These are phyloP conservation scores for Todiramphus chloris DNA, from an alignment of 2,113 vertebrate species.

Conservation along the genomic window DNA sequence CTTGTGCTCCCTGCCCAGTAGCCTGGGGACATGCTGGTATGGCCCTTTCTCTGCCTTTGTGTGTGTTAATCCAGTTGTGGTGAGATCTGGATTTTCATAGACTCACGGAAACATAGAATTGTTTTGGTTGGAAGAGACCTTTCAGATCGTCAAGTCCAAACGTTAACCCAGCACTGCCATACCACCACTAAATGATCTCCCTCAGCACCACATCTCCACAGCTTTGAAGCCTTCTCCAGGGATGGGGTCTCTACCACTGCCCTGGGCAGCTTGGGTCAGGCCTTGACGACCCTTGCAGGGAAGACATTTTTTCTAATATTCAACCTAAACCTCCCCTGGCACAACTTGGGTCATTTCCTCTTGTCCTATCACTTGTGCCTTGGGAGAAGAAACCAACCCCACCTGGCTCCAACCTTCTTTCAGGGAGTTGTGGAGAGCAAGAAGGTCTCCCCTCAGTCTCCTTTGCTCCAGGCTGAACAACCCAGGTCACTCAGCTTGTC, in stretches of 20 bases:
- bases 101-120: not conserved
- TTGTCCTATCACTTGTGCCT: not conserved
- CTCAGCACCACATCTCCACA: not conserved
- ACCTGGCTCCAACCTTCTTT: not conserved
- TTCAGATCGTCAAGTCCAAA: not conserved
- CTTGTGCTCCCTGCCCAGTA: not conserved
- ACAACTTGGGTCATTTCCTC: not conserved
- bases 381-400: not conserved
- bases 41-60: not conserved
- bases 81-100: not conserved
- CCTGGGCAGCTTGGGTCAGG: not conserved
- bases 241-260: not conserved
- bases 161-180: not conserved
- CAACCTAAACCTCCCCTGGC: not conserved
- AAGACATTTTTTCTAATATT: not conserved
- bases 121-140: not conserved
- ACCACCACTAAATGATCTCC: not conserved
- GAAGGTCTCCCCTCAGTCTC: not conserved
- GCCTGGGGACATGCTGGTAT: accelerated
- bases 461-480: not conserved
- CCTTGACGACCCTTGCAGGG: not conserved
- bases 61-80: not conserved
- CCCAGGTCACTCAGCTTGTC: not conserved
- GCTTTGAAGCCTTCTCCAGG: not conserved
- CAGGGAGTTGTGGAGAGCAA: not conserved